Evolutionary conservation across 2,888 invertebrate species (phyloP).

Genomic region (Kryphioiulus occultus): DNA sequence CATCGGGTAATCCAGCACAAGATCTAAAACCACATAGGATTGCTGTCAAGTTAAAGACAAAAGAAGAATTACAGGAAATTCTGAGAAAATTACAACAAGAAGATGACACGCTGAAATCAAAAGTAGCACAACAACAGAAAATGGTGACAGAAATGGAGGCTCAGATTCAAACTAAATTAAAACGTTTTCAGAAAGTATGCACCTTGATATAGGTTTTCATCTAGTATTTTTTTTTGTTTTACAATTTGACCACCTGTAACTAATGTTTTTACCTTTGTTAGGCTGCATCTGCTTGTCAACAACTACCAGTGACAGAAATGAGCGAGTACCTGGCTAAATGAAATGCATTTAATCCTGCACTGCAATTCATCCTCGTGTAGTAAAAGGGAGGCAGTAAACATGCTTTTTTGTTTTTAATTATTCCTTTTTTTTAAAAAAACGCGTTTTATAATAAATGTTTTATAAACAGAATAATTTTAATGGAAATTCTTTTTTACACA

Average conservation of each 20-base stretch:
- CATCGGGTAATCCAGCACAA: constrained; percentile 46
- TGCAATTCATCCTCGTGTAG: background rate
- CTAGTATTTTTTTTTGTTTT: background rate
- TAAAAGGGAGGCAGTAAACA: background rate
- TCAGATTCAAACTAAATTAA: background rate
- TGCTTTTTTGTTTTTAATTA: background rate
- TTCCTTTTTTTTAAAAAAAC: background rate
- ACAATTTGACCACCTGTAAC: background rate
- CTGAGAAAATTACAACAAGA: background rate
- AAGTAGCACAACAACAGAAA: background rate
- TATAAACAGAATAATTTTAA: constrained; percentile 26
- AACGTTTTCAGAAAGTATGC: background rate
- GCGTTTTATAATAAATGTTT: constrained; percentile 1
- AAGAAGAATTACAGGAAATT: constrained; percentile 28
- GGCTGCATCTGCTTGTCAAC: constrained; percentile 35
- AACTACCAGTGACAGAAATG: background rate
- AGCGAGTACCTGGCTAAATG: background rate
- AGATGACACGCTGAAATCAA: constrained; percentile 4
- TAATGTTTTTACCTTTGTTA: background rate
- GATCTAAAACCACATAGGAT: constrained; percentile 48
- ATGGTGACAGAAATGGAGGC: background rate
- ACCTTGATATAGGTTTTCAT: too few relatives aligned
- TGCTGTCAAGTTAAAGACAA: constrained; percentile 39
- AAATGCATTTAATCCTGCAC: background rate
- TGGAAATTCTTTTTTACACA: constrained; percentile 22